phyloP scores from a whole-genome alignment of 2,113 vertebrate species.

The Pungitius pungitius region DNA sequence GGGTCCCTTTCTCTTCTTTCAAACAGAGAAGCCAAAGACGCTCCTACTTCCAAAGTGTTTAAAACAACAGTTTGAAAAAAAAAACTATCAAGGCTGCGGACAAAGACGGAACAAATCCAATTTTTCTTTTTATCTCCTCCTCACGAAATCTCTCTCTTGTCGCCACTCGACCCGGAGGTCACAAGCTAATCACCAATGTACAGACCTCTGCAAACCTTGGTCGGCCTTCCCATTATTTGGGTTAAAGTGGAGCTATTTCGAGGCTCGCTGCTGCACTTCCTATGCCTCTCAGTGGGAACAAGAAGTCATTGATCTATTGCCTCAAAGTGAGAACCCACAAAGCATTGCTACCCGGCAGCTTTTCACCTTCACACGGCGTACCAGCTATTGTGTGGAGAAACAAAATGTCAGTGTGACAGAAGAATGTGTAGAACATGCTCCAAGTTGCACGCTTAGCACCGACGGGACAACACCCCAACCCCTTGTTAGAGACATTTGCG shows the following conservation, averaged over 20 bases:
- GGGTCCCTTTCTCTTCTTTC: too few relatives aligned
- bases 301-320: conserved; percentile 74
- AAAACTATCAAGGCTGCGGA: conserved; percentile 16
- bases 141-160: conserved; percentile 40
- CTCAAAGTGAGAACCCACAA: conserved; percentile 49
- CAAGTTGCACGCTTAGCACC: conserved; percentile 34
- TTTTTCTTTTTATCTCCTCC: conserved; percentile 39
- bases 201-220: conserved; percentile 63
- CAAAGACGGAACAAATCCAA: conserved; percentile 9
- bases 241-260: conserved; percentile 74
- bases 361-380: conserved; percentile 62
- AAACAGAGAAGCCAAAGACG: not conserved
- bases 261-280: conserved; percentile 62
- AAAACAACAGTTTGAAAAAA: conserved; percentile 24
- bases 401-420: conserved; percentile 43
- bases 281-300: conserved; percentile 64
- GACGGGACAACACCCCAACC: conserved; percentile 12
- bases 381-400: conserved; percentile 34
- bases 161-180: conserved; percentile 43
- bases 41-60: not conserved
- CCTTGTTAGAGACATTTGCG: conserved; percentile 19
- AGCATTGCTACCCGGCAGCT: conserved; percentile 43
- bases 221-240: conserved; percentile 70
- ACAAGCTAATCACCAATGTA: conserved; percentile 63
- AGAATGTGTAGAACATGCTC: conserved; percentile 35